A percentile compares a stretch with the other conserved stretches of the same genome.
These are phyloP conservation scores for Pachyseris speciosa DNA, from an alignment of 64 coral and sea anemone genomes.

Conservation along the genomic window DNA sequence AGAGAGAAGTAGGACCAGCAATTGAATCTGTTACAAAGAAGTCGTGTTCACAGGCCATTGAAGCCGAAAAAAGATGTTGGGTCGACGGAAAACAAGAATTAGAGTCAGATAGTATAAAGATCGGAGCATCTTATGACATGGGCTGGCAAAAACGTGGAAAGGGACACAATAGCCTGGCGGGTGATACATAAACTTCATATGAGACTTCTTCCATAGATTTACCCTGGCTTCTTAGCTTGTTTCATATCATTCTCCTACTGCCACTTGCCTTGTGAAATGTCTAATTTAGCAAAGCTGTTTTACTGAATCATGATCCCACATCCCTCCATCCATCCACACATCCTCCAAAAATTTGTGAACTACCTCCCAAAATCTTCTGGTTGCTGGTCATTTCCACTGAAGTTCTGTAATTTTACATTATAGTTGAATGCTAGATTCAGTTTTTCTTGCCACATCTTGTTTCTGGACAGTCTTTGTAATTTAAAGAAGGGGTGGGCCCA, in stretches of 20 bases:
- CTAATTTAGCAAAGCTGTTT: too few relatives aligned
- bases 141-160: slow-evolving; percentile 40
- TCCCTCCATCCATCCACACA: too few relatives aligned
- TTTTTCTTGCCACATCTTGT: too few relatives aligned
- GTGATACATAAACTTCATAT: not conserved
- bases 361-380: too few relatives aligned
- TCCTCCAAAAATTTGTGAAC: too few relatives aligned
- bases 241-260: too few relatives aligned
- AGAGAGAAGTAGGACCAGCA: not conserved
- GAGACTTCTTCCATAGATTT: not conserved
- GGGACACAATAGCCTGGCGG: slow-evolving; percentile 37
- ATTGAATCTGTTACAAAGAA: not conserved
- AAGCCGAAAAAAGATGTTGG: not conserved
- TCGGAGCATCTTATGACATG: slow-evolving; percentile 44
- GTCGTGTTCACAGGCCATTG: not conserved
- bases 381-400: not conserved
- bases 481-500: too few relatives aligned
- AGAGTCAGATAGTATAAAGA: not conserved
- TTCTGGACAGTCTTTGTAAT: too few relatives aligned
- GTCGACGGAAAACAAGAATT: not conserved
- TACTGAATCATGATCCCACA: too few relatives aligned
- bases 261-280: too few relatives aligned
- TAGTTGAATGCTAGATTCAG: not conserved
- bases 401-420: slow-evolving; percentile 12
- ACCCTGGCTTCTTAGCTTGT: too few relatives aligned